Evolutionary conservation across 2,888 invertebrate species (phyloP).

Genomic region (Drepana falcataria): DNA sequence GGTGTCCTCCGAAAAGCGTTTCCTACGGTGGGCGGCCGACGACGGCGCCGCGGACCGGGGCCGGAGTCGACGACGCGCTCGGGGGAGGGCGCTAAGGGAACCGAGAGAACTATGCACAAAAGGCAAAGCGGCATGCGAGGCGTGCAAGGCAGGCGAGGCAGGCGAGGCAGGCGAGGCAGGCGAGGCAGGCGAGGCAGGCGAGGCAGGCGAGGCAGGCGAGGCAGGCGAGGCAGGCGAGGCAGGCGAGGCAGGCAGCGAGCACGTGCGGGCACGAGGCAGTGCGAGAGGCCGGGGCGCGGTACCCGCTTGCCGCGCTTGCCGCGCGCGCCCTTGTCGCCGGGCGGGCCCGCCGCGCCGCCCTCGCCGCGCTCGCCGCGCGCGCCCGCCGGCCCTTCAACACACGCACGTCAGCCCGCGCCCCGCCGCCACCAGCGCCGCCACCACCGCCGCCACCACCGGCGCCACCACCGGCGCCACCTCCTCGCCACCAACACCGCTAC

Average conservation of each 20-base stretch:
- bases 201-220: no score
- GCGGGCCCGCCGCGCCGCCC: constrained; percentile 91
- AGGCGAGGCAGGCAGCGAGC: no score
- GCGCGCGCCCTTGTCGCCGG: constrained; percentile 82
- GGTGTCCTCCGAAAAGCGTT: no score
- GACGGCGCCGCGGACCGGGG: no score
- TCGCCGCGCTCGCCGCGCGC: constrained; percentile 89
- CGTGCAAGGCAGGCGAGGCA: no score
- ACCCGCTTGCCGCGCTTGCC: constrained; percentile 97
- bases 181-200: no score
- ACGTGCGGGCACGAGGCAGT: not conserved
- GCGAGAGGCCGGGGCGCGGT: constrained; percentile 34
- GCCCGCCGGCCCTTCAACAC: constrained; percentile 79
- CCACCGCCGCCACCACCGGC: not conserved
- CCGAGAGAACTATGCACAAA: not conserved
- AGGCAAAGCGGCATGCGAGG: not conserved
- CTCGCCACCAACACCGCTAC: not conserved
- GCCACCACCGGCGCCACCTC: not conserved
- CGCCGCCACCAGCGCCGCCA: constrained; percentile 2
- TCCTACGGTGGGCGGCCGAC: no score
- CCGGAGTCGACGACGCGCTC: no score
- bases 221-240: no score
- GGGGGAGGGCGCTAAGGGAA: not conserved
- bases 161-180: no score
- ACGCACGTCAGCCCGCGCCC: constrained; percentile 19